These are phyloP conservation scores for Sarcoramphus papa DNA, from an alignment of 2,797 vertebrate species.

Conservation along the genomic window DNA sequence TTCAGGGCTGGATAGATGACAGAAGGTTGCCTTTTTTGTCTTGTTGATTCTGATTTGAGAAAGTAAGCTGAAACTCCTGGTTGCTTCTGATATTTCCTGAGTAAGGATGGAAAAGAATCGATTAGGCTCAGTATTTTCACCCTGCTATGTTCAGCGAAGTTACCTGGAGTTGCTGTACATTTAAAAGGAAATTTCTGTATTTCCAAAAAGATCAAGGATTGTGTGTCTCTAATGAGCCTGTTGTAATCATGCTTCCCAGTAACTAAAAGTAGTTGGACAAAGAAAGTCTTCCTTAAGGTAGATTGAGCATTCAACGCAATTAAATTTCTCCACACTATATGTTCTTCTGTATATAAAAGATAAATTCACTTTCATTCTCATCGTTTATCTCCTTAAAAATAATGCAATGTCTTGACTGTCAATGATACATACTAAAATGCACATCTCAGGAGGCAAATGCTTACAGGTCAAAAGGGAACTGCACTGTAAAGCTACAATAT, in stretches of 20 bases:
- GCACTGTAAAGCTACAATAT: not conserved
- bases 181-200: not conserved
- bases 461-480: not conserved
- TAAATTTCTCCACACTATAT: not conserved
- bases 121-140: not conserved
- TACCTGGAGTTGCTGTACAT: not conserved
- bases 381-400: not conserved
- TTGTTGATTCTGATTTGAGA: not conserved
- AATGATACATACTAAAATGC: not conserved
- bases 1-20: not conserved
- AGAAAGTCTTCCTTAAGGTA: not conserved
- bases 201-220: not conserved
- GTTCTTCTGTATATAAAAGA: not conserved
- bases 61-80: not conserved
- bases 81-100: not conserved
- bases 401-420: not conserved
- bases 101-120: not conserved
- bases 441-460: not conserved
- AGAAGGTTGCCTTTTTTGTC: not conserved
- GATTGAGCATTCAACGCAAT: not conserved
- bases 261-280: not conserved
- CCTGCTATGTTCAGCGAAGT: not conserved
- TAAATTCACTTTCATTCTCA: not conserved
- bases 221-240: not conserved
- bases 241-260: not conserved